Percentiles rank a stretch among this genome's conserved stretches.
phyloP scores from a whole-genome alignment of 2,888 invertebrate genomes.

The Metallyticus violacea region DNA sequence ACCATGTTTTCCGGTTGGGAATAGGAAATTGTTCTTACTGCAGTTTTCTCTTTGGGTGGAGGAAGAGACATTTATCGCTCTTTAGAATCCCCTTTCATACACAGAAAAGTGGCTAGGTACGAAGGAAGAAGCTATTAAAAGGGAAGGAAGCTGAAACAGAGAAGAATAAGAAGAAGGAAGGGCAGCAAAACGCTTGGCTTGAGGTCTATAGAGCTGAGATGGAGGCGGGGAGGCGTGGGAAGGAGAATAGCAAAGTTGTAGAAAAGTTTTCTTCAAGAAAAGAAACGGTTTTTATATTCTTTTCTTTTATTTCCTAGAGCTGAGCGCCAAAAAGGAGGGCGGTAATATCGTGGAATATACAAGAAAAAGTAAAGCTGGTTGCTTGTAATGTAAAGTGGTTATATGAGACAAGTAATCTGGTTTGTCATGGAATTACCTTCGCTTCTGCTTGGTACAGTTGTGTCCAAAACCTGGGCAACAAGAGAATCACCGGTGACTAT shows the following conservation, averaged over 20 bases:
- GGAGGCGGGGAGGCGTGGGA: background rate
- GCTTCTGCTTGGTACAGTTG: background rate
- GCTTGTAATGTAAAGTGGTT: slow-evolving; percentile 14
- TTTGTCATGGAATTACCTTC: background rate
- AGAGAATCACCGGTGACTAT: too few species aligned
- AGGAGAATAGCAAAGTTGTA: background rate
- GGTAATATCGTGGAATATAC: background rate
- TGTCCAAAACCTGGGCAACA: background rate
- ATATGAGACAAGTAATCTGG: slow-evolving; percentile 4
- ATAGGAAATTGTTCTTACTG: background rate
- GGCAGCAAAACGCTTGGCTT: background rate
- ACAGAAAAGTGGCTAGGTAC: background rate
- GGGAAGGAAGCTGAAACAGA: background rate
- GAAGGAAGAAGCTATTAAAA: background rate
- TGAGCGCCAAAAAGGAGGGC: background rate
- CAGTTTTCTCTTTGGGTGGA: background rate
- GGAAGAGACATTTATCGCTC: background rate
- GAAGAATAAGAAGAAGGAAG: background rate
- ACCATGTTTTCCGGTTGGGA: background rate
- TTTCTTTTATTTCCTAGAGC: background rate
- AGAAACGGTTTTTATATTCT: background rate
- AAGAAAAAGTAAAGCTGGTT: background rate
- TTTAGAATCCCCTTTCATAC: background rate
- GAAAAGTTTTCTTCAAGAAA: background rate
- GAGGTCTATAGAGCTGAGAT: background rate